Percentiles rank a stretch among this genome's conserved stretches.
Conservation (phyloP, 2,888 invertebrate genomes). For the Caenorhabditis angaria region DNA sequence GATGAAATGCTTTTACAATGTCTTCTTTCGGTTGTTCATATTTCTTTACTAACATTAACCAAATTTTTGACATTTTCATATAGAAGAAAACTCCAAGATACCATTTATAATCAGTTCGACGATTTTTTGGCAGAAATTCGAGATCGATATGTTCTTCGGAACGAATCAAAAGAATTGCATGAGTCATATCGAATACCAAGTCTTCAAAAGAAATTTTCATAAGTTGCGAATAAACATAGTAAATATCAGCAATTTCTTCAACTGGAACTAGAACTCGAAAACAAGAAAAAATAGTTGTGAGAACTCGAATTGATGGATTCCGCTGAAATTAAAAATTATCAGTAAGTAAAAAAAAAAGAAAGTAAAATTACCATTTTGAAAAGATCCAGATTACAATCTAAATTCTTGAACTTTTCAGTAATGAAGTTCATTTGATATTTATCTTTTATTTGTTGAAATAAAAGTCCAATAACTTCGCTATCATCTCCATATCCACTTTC, state of each 20-base stretch:
- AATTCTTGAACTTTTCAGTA: slow-evolving; percentile 8
- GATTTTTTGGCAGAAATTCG: slow-evolving; percentile 19
- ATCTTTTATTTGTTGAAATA: background rate
- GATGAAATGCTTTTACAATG: slow-evolving; percentile 13
- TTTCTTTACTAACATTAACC: slow-evolving; percentile 8
- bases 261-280: slow-evolving; percentile 13
- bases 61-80: slow-evolving; percentile 23
- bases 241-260: slow-evolving; percentile 16
- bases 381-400: slow-evolving; percentile 12
- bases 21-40: slow-evolving; percentile 6
- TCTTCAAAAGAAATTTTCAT: slow-evolving; percentile 14
- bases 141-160: slow-evolving; percentile 26
- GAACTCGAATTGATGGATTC: slow-evolving; percentile 21
- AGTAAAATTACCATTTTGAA: background rate
- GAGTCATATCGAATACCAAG: slow-evolving; percentile 26
- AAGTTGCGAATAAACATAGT: slow-evolving; percentile 18
- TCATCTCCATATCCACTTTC: background rate
- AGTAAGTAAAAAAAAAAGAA: background rate
- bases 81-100: slow-evolving; percentile 32
- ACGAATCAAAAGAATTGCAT: slow-evolving; percentile 15
- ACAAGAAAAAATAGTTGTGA: slow-evolving; percentile 29
- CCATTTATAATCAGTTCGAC: slow-evolving; percentile 32
- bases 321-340: slow-evolving; percentile 5
- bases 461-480: background rate
- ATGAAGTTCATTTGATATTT: background rate